Conservation (phyloP, 2,113 vertebrate species). For the Corythoichthys intestinalis region DNA sequence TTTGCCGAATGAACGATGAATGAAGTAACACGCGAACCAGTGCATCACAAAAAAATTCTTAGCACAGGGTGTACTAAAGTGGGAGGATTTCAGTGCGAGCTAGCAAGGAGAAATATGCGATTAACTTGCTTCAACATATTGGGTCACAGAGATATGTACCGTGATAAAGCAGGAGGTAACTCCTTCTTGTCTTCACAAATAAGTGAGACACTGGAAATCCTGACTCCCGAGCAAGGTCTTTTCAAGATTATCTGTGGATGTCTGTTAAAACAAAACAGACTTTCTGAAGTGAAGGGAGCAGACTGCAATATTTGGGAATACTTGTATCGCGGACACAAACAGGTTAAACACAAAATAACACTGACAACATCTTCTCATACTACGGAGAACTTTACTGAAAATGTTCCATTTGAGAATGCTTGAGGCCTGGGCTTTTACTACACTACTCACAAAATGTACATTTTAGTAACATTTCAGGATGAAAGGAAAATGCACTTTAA, state of each 20-base stretch:
- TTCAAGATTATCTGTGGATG: constrained; percentile 41
- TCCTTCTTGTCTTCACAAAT: constrained; percentile 1
- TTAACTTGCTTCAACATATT: constrained; percentile 65
- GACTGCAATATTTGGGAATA: constrained; percentile 57
- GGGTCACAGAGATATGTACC: constrained; percentile 60
- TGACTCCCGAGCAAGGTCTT: constrained; percentile 44
- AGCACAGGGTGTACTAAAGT: constrained; percentile 51
- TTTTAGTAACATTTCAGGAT: not conserved
- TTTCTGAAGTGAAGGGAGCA: constrained; percentile 17
- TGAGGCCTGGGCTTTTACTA: constrained; percentile 8
- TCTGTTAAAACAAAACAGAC: constrained; percentile 62
- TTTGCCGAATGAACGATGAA: constrained; percentile 41
- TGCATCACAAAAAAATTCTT: constrained; percentile 28
- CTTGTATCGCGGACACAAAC: constrained; percentile 68
- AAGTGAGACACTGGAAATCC: constrained; percentile 36
- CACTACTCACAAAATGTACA: not conserved
- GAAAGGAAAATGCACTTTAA: not conserved
- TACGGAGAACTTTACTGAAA: constrained; percentile 8
- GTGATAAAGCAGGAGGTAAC: constrained; percentile 33
- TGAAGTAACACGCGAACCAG: constrained; percentile 34
- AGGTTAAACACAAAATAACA: constrained; percentile 64
- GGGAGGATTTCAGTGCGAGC: constrained; percentile 48
- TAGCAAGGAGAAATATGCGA: constrained; percentile 66
- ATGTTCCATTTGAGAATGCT: constrained; percentile 1
- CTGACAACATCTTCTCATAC: constrained; percentile 68